Percentiles rank a stretch among this genome's conserved stretches.
Conservation (phyloP, 2,113 vertebrate species). For the Datnioides undecimradiatus region DNA sequence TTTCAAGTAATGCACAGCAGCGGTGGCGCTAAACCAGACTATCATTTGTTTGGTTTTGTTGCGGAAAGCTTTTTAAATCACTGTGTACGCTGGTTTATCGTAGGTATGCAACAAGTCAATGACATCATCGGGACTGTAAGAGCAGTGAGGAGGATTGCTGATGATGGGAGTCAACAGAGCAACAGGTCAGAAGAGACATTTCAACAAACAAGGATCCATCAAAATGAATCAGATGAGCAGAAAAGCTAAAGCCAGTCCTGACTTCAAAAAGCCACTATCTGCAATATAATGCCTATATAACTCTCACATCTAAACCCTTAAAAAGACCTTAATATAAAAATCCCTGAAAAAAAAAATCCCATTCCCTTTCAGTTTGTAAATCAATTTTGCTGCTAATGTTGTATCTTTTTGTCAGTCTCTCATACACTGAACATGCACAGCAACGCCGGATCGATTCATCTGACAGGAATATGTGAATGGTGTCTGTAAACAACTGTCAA, state of each 20-base stretch:
- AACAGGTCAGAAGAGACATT: slow-evolving; percentile 52
- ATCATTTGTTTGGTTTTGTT: not conserved
- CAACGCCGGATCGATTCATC: not conserved
- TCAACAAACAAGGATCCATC: too few species aligned
- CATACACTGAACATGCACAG: not conserved
- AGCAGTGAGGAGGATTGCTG: slow-evolving; percentile 59
- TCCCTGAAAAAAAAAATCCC: too few species aligned
- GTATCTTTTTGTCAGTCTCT: not conserved
- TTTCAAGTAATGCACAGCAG: slow-evolving; percentile 58
- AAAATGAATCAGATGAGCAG: too few species aligned
- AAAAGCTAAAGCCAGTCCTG: too few species aligned
- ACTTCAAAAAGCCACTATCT: too few species aligned
- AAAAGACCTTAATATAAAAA: too few species aligned
- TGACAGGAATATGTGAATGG: not conserved
- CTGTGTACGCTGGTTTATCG: not conserved
- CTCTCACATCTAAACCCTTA: too few species aligned
- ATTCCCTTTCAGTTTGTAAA: too few species aligned
- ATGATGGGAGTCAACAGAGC: not conserved
- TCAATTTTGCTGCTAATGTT: too few species aligned
- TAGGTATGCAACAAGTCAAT: slow-evolving; percentile 77
- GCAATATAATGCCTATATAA: too few species aligned
- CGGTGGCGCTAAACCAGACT: not conserved
- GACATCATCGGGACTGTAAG: slow-evolving; percentile 25
- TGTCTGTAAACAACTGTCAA: not conserved
- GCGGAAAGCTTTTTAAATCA: not conserved